phyloP scores from a whole-genome alignment of 1,140 invertebrate species.

The Littorina saxatilis region DNA sequence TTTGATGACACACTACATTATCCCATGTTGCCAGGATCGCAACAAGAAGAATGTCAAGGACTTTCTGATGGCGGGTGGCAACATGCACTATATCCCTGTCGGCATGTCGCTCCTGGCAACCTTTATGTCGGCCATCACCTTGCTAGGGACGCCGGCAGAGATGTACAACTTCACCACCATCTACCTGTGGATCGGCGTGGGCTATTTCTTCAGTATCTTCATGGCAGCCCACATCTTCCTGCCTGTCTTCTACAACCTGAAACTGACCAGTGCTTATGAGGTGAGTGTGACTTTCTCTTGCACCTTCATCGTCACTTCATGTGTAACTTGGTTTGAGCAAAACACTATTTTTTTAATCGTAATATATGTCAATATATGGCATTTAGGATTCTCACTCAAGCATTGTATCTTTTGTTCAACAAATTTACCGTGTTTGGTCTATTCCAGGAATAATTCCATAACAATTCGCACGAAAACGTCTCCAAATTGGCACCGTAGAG shows the following conservation, averaged over 20 bases:
- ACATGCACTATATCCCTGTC: constrained; percentile 80
- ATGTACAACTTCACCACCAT: constrained; percentile 80
- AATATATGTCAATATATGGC: no score
- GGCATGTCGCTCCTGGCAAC: constrained; percentile 77
- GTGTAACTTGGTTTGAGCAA: no score
- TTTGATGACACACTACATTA: no score
- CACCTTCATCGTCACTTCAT: no score
- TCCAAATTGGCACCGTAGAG: no score
- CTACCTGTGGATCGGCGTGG: constrained; percentile 61
- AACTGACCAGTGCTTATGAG: constrained; percentile 72
- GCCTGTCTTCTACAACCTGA: constrained; percentile 72
- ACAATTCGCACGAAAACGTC: no score
- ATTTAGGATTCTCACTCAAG: no score
- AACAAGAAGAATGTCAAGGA: constrained; percentile 89
- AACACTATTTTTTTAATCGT: no score
- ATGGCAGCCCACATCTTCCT: constrained; percentile 64
- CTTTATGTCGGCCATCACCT: constrained; percentile 92
- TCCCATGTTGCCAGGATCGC: constrained; percentile 80
- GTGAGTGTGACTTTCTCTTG: constrained; percentile 49
- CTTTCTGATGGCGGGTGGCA: constrained; percentile 86
- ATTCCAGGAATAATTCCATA: no score
- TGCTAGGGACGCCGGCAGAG: constrained; percentile 91
- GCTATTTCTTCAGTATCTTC: constrained; percentile 62
- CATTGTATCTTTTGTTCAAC: no score
- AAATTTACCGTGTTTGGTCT: no score